Percentiles rank a stretch among this genome's conserved stretches.
phyloP scores from a whole-genome alignment of 2,888 invertebrate species.

The Cotesia congregata region DNA sequence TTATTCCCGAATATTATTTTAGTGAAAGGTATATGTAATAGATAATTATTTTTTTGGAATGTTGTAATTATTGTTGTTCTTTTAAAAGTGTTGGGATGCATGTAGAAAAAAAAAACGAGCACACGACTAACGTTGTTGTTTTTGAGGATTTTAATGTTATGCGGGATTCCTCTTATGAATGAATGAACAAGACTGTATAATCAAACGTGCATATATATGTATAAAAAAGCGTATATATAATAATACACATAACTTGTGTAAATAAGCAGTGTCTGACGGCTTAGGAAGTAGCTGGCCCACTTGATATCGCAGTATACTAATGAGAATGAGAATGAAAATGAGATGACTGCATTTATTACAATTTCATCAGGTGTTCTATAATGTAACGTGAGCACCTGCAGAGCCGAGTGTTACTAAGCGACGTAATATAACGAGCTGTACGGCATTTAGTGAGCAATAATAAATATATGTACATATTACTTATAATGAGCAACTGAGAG shows the following conservation, averaged over 20 bases:
- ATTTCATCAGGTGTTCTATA: constrained; percentile 51
- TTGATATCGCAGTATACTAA: constrained; percentile 67
- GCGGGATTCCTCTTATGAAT: constrained; percentile 60
- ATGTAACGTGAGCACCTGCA: constrained; percentile 26
- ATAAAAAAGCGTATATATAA: constrained; percentile 18
- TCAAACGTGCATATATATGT: constrained; percentile 34
- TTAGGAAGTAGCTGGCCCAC: constrained; percentile 64
- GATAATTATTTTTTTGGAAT: too few relatives aligned
- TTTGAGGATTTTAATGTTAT: constrained; percentile 63
- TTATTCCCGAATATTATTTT: neutral
- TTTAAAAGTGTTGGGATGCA: neutral
- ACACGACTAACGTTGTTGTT: constrained; percentile 28
- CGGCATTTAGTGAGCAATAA: neutral
- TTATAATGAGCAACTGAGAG: constrained; percentile 4
- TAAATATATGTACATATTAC: constrained; percentile 7
- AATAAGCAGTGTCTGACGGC: constrained; percentile 46
- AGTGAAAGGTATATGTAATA: too few relatives aligned
- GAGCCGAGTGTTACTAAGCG: neutral
- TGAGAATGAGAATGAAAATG: constrained; percentile 69
- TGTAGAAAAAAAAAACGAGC: constrained; percentile 1
- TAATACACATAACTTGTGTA: constrained; percentile 21
- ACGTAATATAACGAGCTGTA: neutral
- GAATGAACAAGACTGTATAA: constrained; percentile 36
- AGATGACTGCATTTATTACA: constrained; percentile 67
- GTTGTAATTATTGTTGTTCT: too few relatives aligned